Conservation (phyloP, 2,113 vertebrate species). For the Pelusios castaneus region DNA sequence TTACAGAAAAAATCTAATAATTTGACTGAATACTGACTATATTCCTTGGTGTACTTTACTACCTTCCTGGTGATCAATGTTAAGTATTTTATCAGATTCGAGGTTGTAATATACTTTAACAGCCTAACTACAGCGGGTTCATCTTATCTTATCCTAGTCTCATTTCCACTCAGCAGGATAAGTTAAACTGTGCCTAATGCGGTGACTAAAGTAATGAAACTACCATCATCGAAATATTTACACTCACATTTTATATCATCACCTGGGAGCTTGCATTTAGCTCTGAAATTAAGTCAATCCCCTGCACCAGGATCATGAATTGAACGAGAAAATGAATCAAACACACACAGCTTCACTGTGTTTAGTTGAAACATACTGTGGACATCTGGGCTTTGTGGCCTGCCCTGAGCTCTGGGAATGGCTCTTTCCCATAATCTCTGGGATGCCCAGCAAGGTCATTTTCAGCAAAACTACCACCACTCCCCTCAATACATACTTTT, state of each 20-base stretch:
- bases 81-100: constrained; percentile 61
- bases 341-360: background rate
- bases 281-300: constrained; percentile 28
- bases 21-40: constrained; percentile 37
- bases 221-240: constrained; percentile 59
- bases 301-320: background rate
- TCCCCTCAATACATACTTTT: background rate
- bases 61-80: constrained; percentile 51
- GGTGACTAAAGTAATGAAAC: constrained; percentile 30
- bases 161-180: constrained; percentile 26
- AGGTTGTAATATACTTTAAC: constrained; percentile 43
- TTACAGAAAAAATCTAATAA: constrained; percentile 49
- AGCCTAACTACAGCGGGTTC: constrained; percentile 42
- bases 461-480: background rate
- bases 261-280: constrained; percentile 14
- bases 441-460: background rate
- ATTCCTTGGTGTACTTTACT: constrained; percentile 57
- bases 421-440: background rate
- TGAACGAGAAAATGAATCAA: background rate
- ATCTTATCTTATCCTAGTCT: constrained; percentile 44
- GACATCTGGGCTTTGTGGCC: background rate
- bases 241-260: constrained; percentile 56
- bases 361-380: background rate
- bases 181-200: constrained; percentile 44
- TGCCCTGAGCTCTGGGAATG: background rate